Evolutionary conservation across 64 coral and sea anemone genomes (phyloP).

Genomic region (Platygyra sinensis): DNA sequence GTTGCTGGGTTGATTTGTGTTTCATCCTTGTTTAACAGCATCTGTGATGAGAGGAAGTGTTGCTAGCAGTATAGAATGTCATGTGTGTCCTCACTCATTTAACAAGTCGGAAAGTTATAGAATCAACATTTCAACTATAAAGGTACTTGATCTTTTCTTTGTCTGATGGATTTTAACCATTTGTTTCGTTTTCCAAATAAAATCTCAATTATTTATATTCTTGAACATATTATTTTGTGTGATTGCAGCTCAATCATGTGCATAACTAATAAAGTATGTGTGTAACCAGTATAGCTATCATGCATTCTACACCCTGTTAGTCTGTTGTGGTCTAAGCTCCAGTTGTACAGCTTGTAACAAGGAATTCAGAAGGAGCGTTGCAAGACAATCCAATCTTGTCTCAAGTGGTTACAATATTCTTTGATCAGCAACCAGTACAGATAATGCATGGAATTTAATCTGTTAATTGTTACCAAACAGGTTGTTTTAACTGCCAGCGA

Average conservation of each 20-base stretch:
- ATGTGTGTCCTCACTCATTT: conserved; percentile 78
- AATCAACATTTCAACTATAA: conserved; percentile 79
- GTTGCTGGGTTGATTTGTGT: neutral
- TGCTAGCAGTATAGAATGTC: conserved; percentile 73
- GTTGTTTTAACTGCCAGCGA: conserved; percentile 74
- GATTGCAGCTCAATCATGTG: no score
- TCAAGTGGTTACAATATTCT: no score
- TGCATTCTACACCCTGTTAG: no score
- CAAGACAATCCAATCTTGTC: no score
- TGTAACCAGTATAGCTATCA: no score
- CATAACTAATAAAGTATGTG: no score
- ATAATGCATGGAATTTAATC: no score
- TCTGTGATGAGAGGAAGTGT: conserved; percentile 17
- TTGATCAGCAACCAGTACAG: no score
- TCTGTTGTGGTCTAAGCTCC: no score
- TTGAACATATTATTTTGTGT: no score
- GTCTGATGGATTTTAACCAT: neutral
- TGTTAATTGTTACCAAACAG: conserved; percentile 13
- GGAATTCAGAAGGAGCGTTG: no score
- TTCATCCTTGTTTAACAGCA: neutral
- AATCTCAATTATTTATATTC: neutral
- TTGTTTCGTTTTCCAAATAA: neutral
- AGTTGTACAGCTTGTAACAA: no score
- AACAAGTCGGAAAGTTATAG: conserved; percentile 81
- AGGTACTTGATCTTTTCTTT: conserved; percentile 38